Evolutionary conservation across 37 sponge, comb jelly and placozoan species (phyloP), one percentile per base, ranked within the genome.

Genomic region (Spongilla lacustris): DNA sequence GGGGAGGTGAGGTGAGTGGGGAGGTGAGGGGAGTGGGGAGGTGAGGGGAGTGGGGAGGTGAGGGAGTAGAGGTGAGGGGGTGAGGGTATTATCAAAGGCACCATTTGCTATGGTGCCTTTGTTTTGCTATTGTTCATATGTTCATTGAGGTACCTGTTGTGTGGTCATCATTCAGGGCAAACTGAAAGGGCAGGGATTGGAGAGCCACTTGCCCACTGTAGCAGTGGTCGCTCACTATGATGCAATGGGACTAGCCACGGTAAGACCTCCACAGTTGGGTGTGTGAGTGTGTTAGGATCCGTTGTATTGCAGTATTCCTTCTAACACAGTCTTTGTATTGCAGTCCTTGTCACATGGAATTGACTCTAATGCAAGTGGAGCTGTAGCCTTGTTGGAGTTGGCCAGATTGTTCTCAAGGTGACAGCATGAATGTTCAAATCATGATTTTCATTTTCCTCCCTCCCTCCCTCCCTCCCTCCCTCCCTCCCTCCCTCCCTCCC

Each of bases 181-280:
- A 75, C 80, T 98, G 81, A 68, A 46, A 22, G 97, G 96, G 8
- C 86, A 77, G 50, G 92, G 96, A 0, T 49, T 29, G 58, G 87
- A 88, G 28, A 83, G 86, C 22, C 81, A 81, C 31, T 82, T 96
- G 9, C 98, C 98, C 24, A 92, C 96, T 4, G 77, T 98, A 31
- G 92, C 91, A 10, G 70, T 98, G 49, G 91, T 94, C 33, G 89
- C 96, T 11, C 95, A 96, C 79, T 98, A 96, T 37, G 98, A 98
- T 85, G 76, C 97, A 25, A 89, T 85, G 68, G 95, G 96, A 66
- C 30, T 96, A 28, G 90, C 96, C 30, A 86, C 98, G 12, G 96
- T 96, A 34, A 91, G 94, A 6, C 41, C 41, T 41, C 41, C 6
- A 9, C 6, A 9, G 41, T 9, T 41, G 41, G 41, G 3, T 0